phyloP scores from a whole-genome alignment of 2,888 invertebrate species.

The Candidula unifasciata region DNA sequence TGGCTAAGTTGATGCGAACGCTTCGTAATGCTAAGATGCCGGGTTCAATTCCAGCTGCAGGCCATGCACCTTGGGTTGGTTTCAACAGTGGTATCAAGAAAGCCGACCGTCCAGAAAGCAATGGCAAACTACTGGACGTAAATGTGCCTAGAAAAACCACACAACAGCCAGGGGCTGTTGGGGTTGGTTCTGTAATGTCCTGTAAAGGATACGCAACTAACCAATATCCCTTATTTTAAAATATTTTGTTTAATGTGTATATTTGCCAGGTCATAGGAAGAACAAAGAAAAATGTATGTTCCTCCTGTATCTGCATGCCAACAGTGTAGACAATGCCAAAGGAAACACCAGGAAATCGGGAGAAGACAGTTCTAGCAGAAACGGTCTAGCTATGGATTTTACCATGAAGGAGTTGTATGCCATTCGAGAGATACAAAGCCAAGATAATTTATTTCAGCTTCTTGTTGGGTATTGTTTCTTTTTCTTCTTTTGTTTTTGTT shows the following conservation, averaged over 20 bases:
- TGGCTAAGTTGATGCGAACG: no score
- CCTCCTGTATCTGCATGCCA: slow-evolving; percentile 87
- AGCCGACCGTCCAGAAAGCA: no score
- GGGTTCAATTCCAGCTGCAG: no score
- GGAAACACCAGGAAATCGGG: slow-evolving; percentile 61
- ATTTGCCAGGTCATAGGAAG: slow-evolving; percentile 64
- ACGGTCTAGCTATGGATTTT: slow-evolving; percentile 80
- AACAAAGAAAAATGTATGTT: slow-evolving; percentile 79
- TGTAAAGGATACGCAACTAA: no score
- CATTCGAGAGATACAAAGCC: slow-evolving; percentile 85
- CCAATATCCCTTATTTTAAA: background rate
- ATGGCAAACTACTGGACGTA: no score
- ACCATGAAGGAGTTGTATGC: slow-evolving; percentile 86
- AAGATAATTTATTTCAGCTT: slow-evolving; percentile 87
- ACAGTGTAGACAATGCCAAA: slow-evolving; percentile 86
- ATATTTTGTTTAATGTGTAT: background rate
- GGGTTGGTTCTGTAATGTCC: no score
- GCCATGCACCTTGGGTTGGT: no score
- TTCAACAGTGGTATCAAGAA: no score
- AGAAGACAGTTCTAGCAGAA: slow-evolving; percentile 61
- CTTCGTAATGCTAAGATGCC: no score
- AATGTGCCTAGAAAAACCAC: no score
- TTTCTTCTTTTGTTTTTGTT: no score
- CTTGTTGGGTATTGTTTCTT: slow-evolving; percentile 82
- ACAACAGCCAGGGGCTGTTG: no score